Base-by-base conservation (phyloP, 1,140 invertebrate genomes). In the Drosophila orosa region DNA sequence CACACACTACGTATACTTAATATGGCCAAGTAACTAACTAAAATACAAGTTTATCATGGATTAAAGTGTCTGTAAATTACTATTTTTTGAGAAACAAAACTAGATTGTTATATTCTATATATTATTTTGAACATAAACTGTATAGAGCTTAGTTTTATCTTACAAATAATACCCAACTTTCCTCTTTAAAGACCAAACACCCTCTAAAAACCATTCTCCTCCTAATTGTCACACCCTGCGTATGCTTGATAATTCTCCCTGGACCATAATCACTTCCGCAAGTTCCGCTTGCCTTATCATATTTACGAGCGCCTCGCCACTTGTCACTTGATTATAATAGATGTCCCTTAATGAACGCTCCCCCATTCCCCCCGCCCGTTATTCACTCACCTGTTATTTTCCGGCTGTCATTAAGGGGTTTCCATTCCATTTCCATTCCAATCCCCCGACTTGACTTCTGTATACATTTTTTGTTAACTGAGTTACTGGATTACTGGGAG, bases 311-410 rank as follows among this genome's bases (percentile, higher is more conserved):
- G 13, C 8, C 3, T 59, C 39, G 8, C 65, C 40, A 45, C 68
- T 71, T 58, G 67, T 58, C 66, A 71, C 67, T 69, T 27, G 66
- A 69, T 58, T 48, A 48, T 45, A 71, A 39, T 29, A 47, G 63
- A 65, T 66, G 60, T 44, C 33, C 37, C 63, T 25, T 67, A 48
- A 45, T 71, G 65, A 35, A 37, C n/a, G 17, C 33, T 10, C 17
- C 47, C 29, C 5, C 10, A 13, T 40, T 45, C 7, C 42, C 15
- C 22, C 45, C 15, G n/a, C 6, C 17, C 12, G 3, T n/a, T 3
- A n/a, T n/a, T n/a, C 48, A 79, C 82, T 86, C 79, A 86, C 82
- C 82, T 86, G 82, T 63, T 39, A 13, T 35, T 57, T 47, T 24
- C 45, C 56, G 54, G 37, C 60, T 69, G 29, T 40, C 40, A 59